Conservation (phyloP, 2,797 vertebrate species). For the Balearica regulorum region DNA sequence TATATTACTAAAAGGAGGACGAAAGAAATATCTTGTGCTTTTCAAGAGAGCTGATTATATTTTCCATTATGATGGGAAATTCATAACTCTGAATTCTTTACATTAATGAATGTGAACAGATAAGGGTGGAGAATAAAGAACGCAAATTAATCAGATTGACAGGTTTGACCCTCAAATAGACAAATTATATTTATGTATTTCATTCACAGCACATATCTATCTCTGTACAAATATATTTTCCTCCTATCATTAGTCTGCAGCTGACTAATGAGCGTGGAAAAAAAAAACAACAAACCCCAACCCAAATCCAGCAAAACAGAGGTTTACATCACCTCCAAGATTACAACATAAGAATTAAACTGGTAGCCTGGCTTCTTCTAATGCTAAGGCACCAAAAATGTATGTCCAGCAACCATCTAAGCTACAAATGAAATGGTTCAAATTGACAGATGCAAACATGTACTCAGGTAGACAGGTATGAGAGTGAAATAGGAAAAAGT, state of each 20-base stretch:
- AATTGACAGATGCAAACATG: background rate
- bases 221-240: background rate
- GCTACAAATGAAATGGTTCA: background rate
- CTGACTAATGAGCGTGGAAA: background rate
- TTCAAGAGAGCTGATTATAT: background rate
- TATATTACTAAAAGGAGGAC: background rate
- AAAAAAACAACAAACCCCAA: background rate
- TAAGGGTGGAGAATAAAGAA: background rate
- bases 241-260: background rate
- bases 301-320: background rate
- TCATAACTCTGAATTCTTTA: background rate
- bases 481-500: background rate
- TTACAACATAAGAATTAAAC: background rate
- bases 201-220: background rate
- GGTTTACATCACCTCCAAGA: background rate
- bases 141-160: conserved; percentile 21
- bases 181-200: background rate
- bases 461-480: background rate
- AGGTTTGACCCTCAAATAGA: background rate
- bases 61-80: background rate
- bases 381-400: background rate
- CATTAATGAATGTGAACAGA: background rate
- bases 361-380: background rate
- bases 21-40: background rate
- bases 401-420: background rate